Evolutionary conservation across 2,797 vertebrate genomes (phyloP), one percentile per base, ranked within the genome.

Genomic region (Onychomys leucogaster): DNA sequence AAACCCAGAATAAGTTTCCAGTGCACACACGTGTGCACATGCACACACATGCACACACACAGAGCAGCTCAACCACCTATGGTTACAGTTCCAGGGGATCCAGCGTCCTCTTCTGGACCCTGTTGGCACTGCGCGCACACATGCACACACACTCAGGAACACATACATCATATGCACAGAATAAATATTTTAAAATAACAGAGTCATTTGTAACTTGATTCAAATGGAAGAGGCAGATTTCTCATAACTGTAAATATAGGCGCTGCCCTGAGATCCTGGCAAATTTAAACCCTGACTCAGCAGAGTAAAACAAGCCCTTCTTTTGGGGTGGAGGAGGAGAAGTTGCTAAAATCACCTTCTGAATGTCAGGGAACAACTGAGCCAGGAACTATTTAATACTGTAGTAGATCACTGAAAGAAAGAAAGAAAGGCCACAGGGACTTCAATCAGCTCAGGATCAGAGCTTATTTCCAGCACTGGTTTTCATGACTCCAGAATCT

Each of bases 241-340:
- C 89, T 55, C 86, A 96, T 67, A 94, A 94, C 94, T 93, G 75
- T 94, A 85, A 95, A 95, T 89, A 83, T 86, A 90, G 23, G 8
- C 75, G 94, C 43, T 52, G 84, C 27, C 55, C 43, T 89, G 59
- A 83, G 78, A 80, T 85, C 91, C 89, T 88, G 76, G 89, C 96
- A 96, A 96, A 96, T 94, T 95, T 95, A 97, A 98, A 91, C 52
- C 75, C 61, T 87, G 85, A 96, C 89, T 88, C 76, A 84, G 25
- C n/a, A 46, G 37, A 93, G 46, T 49, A 90, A 90, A 93, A 90
- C 76, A 93, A 93, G 76, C 81, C 59, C 93, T 93, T 89, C 73
- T 91, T 82, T 87, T 49, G 81, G 52, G 46, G 83, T 13, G 17
- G 57, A 2, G 29, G 17, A 34, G 95, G 41, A 52, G 37, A 59